Conservation (phyloP, 2,113 vertebrate genomes). For the Pedionomus torquatus region DNA sequence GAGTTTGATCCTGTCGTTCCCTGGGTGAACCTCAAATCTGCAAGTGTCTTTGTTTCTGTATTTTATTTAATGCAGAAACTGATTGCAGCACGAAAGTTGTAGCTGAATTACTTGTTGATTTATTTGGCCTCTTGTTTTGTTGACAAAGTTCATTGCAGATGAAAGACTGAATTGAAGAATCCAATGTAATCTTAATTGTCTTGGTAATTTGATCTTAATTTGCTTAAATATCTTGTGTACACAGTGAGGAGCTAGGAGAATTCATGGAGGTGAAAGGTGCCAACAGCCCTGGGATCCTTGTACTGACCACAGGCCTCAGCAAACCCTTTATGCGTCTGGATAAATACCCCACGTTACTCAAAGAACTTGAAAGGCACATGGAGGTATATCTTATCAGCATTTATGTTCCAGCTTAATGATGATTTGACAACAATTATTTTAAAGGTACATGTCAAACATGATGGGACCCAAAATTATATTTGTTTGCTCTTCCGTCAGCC, state of each 20-base stretch:
- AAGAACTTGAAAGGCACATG: constrained; percentile 98
- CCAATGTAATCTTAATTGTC: not conserved
- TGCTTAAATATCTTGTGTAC: constrained; percentile 3
- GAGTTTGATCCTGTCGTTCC: too few relatives aligned
- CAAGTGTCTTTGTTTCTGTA: too few relatives aligned
- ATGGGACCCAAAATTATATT: constrained; percentile 14
- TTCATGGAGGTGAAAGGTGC: constrained; percentile 96
- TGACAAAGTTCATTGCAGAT: not conserved
- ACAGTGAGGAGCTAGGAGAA: constrained; percentile 92
- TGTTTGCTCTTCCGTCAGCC: not conserved
- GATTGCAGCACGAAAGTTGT: too few relatives aligned
- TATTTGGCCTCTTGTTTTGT: not conserved
- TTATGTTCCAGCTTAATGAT: constrained; percentile 58
- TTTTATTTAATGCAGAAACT: too few relatives aligned
- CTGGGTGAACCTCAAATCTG: too few relatives aligned
- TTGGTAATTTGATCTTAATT: not conserved
- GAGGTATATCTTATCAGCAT: constrained; percentile 85
- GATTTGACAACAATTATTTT: constrained; percentile 67
- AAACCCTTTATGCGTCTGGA: constrained; percentile 99
- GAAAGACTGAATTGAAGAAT: not conserved
- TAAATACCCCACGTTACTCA: constrained; percentile 95
- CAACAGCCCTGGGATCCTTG: constrained; percentile 91
- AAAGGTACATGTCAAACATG: constrained; percentile 67
- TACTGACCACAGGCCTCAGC: constrained; percentile 95
- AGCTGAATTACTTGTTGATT: too few relatives aligned